Evolutionary conservation across 2,888 invertebrate genomes (phyloP).

Genomic region (Euspilapteryx auroguttella): DNA sequence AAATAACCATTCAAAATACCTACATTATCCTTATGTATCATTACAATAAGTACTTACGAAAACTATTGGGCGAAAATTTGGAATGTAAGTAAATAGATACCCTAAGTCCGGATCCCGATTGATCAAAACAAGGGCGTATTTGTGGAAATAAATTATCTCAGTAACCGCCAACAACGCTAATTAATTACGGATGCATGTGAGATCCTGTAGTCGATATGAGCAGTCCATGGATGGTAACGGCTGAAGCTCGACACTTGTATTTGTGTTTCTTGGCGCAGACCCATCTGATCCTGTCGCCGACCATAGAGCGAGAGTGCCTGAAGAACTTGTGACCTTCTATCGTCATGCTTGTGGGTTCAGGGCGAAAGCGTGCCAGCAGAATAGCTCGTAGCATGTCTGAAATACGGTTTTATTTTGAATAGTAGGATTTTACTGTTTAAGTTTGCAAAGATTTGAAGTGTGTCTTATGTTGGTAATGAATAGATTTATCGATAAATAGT

Average conservation of each 20-base stretch:
- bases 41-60: no score
- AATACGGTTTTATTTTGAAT: not conserved
- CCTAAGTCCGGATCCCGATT: no score
- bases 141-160: not conserved
- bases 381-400: slow-evolving; percentile 18
- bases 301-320: slow-evolving; percentile 36
- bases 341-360: slow-evolving; percentile 31
- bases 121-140: not conserved
- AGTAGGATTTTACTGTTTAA: no score
- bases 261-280: slow-evolving; percentile 45
- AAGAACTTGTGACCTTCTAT: slow-evolving; percentile 44
- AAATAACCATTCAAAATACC: no score
- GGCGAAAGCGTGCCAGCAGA: slow-evolving; percentile 24
- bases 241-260: slow-evolving; percentile 40
- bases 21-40: no score
- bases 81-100: no score
- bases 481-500: no score
- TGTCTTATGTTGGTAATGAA: no score
- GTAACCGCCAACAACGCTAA: not conserved
- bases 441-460: no score
- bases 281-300: slow-evolving; percentile 43
- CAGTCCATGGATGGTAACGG: slow-evolving; percentile 36
- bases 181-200: slow-evolving; percentile 22
- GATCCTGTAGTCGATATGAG: slow-evolving; percentile 32
- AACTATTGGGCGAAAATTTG: no score